A percentile compares a stretch with the other conserved stretches of the same genome.
Conservation (phyloP, 2,888 invertebrate genomes). For the Periphyllus acericola region DNA sequence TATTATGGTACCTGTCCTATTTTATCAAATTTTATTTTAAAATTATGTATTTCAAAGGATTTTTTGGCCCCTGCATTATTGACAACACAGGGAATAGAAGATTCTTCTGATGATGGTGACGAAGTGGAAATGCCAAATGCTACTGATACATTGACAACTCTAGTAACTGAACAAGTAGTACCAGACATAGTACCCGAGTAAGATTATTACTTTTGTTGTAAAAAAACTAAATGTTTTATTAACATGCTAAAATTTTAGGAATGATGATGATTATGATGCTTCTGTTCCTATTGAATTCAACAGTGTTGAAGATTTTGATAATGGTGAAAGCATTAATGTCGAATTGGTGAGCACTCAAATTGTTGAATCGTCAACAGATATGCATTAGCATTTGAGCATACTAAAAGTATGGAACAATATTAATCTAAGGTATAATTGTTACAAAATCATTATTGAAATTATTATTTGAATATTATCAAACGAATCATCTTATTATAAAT, state of each 20-base stretch:
- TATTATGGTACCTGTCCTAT: too few relatives aligned
- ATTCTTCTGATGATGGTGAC: conserved; percentile 56
- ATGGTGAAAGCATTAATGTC: conserved; percentile 33
- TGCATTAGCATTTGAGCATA: conserved; percentile 21
- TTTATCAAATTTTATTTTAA: neutral
- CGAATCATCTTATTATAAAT: conserved; percentile 11
- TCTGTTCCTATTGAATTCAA: conserved; percentile 38
- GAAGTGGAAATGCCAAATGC: conserved; percentile 37
- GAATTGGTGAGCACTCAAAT: conserved; percentile 24
- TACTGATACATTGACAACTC: conserved; percentile 45
- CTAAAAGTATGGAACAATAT: conserved; percentile 1
- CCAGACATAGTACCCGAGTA: conserved; percentile 55
- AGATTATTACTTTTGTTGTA: neutral
- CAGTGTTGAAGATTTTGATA: conserved; percentile 37
- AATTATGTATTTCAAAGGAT: conserved; percentile 20
- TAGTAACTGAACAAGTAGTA: conserved; percentile 55
- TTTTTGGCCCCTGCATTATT: conserved; percentile 4
- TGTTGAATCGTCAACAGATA: conserved; percentile 51
- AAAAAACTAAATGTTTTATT: neutral
- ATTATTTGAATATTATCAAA: conserved; percentile 31
- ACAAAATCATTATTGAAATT: conserved; percentile 3
- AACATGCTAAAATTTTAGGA: conserved; percentile 20
- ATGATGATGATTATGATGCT: conserved; percentile 49
- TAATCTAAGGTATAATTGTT: conserved; percentile 20
- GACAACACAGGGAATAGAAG: conserved; percentile 40